Evolutionary conservation across 2,113 vertebrate genomes (phyloP).

Genomic region (Siniperca chuatsi): DNA sequence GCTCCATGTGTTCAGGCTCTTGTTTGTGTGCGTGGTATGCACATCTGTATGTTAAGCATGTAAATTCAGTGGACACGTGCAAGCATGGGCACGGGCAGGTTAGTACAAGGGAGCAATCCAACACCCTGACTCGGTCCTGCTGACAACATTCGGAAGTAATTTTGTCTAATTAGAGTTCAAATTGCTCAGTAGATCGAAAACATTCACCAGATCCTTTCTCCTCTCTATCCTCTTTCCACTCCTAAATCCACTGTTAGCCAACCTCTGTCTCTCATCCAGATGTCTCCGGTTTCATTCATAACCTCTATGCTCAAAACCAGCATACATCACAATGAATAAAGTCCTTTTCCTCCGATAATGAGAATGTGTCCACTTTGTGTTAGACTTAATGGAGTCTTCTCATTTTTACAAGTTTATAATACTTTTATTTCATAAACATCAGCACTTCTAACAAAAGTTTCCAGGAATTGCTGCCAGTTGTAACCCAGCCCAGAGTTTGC

Average conservation of each 20-base stretch:
- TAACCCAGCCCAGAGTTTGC: conserved; percentile 1
- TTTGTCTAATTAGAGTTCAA: conserved; percentile 75
- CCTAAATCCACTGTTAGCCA: conserved; percentile 16
- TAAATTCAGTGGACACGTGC: conserved; percentile 42
- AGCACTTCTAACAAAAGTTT: conserved; percentile 19
- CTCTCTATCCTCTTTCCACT: neutral
- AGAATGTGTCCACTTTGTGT: conserved; percentile 9
- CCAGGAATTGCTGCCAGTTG: neutral
- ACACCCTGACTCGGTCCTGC: conserved; percentile 36
- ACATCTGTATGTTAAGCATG: conserved; percentile 40
- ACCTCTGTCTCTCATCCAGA: conserved; percentile 33
- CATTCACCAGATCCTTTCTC: conserved; percentile 43
- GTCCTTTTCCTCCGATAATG: neutral
- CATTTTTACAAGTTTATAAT: conserved; percentile 4
- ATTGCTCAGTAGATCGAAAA: conserved; percentile 74
- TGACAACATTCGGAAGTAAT: conserved; percentile 80
- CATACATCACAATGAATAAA: conserved; percentile 15
- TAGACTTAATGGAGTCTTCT: conserved; percentile 16
- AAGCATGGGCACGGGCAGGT: conserved; percentile 33
- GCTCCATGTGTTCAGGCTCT: conserved; percentile 3
- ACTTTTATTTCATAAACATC: conserved; percentile 28
- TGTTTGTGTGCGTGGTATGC: conserved; percentile 13
- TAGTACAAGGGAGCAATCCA: conserved; percentile 44
- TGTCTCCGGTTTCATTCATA: conserved; percentile 47
- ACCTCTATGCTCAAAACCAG: conserved; percentile 4